Percentiles rank a stretch among this genome's conserved stretches.
Conservation (phyloP, 2,113 vertebrate genomes). For the Gobio gobio region DNA sequence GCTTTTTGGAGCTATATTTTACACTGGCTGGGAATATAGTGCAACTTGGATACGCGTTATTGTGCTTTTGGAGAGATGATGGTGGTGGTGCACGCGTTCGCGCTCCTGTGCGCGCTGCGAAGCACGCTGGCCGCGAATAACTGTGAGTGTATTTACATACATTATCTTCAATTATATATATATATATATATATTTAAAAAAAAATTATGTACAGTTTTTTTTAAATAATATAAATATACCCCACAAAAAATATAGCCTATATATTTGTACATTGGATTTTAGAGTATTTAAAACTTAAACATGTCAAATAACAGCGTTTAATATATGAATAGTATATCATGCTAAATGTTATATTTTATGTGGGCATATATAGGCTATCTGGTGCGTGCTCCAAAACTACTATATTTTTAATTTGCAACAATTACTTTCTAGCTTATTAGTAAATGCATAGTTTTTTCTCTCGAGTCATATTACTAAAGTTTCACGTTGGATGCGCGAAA, state of each 20-base stretch:
- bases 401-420: neutral
- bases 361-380: neutral
- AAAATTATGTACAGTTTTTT: too few species aligned
- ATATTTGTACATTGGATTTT: neutral
- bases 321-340: neutral
- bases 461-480: neutral
- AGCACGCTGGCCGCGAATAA: constrained; percentile 53
- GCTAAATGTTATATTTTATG: neutral
- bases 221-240: too few species aligned
- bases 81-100: constrained; percentile 42
- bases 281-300: too few species aligned
- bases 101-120: constrained; percentile 44
- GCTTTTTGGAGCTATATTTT: constrained; percentile 49
- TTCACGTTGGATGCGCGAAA: neutral
- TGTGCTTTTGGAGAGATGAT: constrained; percentile 38
- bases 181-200: too few species aligned
- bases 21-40: constrained; percentile 51
- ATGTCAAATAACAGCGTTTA: too few species aligned
- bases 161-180: neutral
- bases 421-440: neutral
- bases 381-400: neutral
- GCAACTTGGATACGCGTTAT: constrained; percentile 43
- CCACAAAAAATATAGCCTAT: too few species aligned
- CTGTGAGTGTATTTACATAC: constrained; percentile 53
- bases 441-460: neutral